A percentile compares a stretch with the other conserved stretches of the same genome.
Evolutionary conservation across 2,113 vertebrate species (phyloP).

Genomic region (Pseudonaja textilis): DNA sequence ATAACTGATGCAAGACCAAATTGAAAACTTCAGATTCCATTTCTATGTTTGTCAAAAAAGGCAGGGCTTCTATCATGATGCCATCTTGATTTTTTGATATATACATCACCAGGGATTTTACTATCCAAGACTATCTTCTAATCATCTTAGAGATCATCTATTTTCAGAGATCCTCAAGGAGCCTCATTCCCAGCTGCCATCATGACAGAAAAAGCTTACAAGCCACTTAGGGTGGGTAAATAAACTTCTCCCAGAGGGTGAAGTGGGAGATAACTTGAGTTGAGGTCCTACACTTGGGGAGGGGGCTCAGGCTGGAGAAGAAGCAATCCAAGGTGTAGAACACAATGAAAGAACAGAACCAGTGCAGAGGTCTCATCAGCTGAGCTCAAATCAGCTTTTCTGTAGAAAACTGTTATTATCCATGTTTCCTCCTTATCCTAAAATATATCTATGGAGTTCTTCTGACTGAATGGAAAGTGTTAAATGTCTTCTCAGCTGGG

Average conservation of each 20-base stretch:
- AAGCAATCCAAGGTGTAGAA: not conserved
- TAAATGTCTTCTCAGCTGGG: constrained; percentile 42
- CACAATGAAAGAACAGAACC: fast-evolving
- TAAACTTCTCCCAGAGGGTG: not conserved
- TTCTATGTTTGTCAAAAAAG: not conserved
- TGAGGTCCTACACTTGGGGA: not conserved
- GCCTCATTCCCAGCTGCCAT: not conserved
- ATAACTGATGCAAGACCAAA: not conserved
- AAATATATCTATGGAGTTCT: not conserved
- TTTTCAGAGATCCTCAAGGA: not conserved
- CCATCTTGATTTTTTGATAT: not conserved
- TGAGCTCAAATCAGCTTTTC: not conserved
- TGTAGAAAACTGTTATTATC: not conserved
- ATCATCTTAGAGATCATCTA: not conserved
- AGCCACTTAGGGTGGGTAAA: not conserved
- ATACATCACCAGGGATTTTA: not conserved
- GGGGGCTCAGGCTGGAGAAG: not conserved
- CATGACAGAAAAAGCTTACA: not conserved
- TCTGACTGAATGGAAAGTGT: not conserved
- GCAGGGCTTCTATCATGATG: not conserved
- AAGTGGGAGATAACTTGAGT: not conserved
- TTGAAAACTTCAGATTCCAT: not conserved
- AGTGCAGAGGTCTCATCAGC: fast-evolving
- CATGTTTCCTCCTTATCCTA: not conserved
- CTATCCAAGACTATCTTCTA: not conserved